Conservation (phyloP, 2,888 invertebrate genomes). For the Sphinx pinastri region DNA sequence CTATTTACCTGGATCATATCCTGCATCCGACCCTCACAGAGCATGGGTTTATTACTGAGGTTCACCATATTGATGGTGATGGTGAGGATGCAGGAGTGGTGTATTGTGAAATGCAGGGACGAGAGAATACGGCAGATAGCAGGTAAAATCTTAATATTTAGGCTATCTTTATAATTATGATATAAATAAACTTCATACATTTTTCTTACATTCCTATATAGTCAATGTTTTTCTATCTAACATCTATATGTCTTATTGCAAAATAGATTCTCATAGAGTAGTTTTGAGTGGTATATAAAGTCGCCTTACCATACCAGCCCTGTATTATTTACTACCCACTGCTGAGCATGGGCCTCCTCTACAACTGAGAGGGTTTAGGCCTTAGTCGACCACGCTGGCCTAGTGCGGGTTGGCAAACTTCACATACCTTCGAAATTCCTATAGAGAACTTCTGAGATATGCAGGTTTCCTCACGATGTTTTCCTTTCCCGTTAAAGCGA, state of each 20-base stretch:
- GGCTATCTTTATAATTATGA: not conserved
- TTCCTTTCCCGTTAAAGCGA: no score
- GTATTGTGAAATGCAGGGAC: slow-evolving; percentile 97
- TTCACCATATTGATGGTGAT: slow-evolving; percentile 94
- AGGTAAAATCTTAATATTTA: slow-evolving; percentile 54
- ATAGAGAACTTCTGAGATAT: no score
- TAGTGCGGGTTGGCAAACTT: no score
- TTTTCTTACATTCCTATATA: not conserved
- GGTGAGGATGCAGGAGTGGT: slow-evolving; percentile 97
- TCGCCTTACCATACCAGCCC: no score
- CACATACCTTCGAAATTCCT: no score
- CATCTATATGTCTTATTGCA: no score
- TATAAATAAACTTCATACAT: not conserved
- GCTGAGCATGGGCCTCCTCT: no score
- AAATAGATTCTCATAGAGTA: not conserved
- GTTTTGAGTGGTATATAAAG: not conserved
- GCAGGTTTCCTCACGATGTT: no score
- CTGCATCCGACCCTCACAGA: slow-evolving; percentile 92
- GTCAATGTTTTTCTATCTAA: not conserved
- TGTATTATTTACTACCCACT: no score
- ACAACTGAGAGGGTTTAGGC: no score
- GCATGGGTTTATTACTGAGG: slow-evolving; percentile 93
- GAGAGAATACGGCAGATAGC: slow-evolving; percentile 91
- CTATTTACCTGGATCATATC: slow-evolving; percentile 96
- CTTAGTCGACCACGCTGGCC: no score